Evolutionary conservation across 2,113 vertebrate genomes (phyloP).

Genomic region (Ageneiosus marmoratus): DNA sequence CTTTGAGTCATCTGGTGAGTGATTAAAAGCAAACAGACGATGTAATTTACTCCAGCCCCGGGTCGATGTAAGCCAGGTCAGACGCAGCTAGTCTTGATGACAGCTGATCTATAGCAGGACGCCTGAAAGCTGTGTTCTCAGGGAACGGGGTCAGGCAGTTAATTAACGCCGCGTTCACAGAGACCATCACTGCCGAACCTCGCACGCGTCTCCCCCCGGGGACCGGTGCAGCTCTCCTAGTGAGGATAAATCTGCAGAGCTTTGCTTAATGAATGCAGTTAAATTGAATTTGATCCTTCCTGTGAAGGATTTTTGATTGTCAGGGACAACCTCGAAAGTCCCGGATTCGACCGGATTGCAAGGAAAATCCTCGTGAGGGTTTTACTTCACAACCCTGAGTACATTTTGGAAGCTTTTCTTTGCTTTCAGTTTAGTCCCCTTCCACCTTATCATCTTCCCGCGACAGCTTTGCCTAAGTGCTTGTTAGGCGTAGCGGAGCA

Average conservation of each 20-base stretch:
- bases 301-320: neutral
- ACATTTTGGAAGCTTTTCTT: neutral
- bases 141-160: constrained; percentile 57
- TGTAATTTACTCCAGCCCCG: constrained; percentile 49
- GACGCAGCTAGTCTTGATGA: constrained; percentile 51
- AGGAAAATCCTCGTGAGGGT: neutral
- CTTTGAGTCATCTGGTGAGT: neutral
- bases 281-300: neutral
- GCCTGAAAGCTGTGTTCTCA: constrained; percentile 56
- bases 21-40: constrained; percentile 42
- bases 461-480: neutral
- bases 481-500: neutral
- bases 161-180: constrained; percentile 58
- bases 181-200: constrained; percentile 49
- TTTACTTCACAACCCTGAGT: neutral
- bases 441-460: neutral
- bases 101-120: constrained; percentile 66
- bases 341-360: neutral
- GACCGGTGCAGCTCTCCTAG: neutral
- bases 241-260: constrained; percentile 4
- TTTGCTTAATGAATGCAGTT: neutral
- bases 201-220: constrained; percentile 14
- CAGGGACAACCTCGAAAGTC: neutral
- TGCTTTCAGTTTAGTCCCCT: neutral
- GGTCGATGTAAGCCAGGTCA: constrained; percentile 65